These are phyloP conservation scores for Lepidurus arcticus DNA, from an alignment of 1,140 invertebrate genomes.

Conservation along the genomic window DNA sequence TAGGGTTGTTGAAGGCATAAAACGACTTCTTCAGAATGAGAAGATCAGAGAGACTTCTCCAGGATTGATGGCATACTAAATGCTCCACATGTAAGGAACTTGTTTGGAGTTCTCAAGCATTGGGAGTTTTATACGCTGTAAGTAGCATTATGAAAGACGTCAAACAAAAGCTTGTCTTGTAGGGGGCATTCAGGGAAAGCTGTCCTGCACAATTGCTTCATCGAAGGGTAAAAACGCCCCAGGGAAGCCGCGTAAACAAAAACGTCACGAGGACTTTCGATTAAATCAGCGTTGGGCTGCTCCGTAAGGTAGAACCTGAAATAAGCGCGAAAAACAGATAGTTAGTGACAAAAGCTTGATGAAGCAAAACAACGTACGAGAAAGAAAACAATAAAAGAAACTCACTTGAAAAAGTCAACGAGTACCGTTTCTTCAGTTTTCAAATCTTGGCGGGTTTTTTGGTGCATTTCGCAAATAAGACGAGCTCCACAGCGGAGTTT, in stretches of 20 bases:
- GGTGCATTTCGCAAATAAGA: background rate
- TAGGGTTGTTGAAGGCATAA: background rate
- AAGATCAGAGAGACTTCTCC: background rate
- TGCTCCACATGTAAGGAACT: background rate
- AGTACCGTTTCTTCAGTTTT: background rate
- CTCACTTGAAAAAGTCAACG: background rate
- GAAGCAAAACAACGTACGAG: background rate
- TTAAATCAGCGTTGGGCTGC: background rate
- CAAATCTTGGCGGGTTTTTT: background rate
- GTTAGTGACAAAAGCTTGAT: background rate
- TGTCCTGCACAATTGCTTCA: background rate
- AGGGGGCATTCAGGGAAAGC: slow-evolving; percentile 2
- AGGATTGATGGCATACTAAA: background rate
- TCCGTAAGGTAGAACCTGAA: background rate
- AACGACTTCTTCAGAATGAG: background rate
- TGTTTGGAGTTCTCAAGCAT: background rate
- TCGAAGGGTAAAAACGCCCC: background rate
- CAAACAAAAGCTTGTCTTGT: background rate
- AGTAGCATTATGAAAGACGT: background rate
- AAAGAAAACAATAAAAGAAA: background rate
- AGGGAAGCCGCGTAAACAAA: slow-evolving; percentile 12
- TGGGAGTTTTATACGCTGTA: background rate
- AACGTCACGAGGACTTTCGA: slow-evolving; percentile 9
- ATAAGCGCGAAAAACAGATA: background rate
- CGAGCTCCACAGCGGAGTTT: background rate